Evolutionary conservation across 2,797 vertebrate genomes (phyloP), one percentile per base, ranked within the genome.

Genomic region (Sternotherus odoratus): DNA sequence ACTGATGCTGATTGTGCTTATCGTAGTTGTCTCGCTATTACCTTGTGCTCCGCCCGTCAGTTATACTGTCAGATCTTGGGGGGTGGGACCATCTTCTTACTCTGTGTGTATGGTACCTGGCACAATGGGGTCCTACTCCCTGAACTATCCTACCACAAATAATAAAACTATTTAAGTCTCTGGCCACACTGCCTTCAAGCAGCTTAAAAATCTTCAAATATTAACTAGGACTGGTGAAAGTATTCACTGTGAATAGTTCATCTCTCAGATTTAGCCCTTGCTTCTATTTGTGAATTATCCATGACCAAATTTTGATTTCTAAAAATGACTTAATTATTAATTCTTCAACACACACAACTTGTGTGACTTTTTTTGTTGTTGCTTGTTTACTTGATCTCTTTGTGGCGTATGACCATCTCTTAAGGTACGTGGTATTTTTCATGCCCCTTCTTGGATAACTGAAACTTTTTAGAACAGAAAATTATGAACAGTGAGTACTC

Each of bases 1-100:
- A 95, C 95, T 96, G 96, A 96, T 97, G 94, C 94, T 96, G 95
- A 94, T 96, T 96, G 86, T 95, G 96, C 95, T 97, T 96, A 96
- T 96, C 96, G 96, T 88, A 89, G 85, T 96, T 86, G 94, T 79
- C 30, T 60, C 3, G 43, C 95, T 93, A 95, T 92, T 96, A 85
- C 95, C 95, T 96, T 94, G 94, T 96, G 96, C 96, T 96, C 91
- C 88, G 87, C 95, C 93, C 93, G 95, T 96, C 95, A 96, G 96
- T 96, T 96, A 89, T 92, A 93, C 91, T 89, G 92, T 86, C 48
- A 93, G 90, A 85, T 87, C 88, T 94, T 92, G 54, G 87, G 72
- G 88, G 56, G 77, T 93, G 79, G 87, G 92, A 89, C 88, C 82
- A 88, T 88, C 86, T 94, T 95, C 85, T 84, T 26, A 60, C 79